Percentiles rank a stretch among this genome's conserved stretches.
These are phyloP conservation scores for Caenorhabditis remanei DNA, from an alignment of 1,140 invertebrate genomes.

Conservation along the genomic window DNA sequence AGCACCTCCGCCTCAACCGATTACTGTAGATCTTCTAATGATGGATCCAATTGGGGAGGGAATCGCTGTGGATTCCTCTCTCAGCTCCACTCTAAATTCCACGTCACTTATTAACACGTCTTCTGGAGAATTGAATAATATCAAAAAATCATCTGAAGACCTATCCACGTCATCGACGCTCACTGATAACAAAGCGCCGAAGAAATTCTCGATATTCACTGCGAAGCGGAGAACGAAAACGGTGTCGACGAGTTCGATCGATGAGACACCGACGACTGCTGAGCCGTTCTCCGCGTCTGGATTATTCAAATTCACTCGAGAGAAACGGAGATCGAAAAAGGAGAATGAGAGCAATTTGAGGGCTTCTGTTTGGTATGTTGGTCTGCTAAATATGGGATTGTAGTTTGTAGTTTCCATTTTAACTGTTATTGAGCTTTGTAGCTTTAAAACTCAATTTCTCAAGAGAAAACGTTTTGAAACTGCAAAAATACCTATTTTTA, in stretches of 20 bases:
- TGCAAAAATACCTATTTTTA: too few species aligned
- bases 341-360: constrained; percentile 22
- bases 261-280: constrained; percentile 14
- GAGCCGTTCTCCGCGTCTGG: constrained; percentile 50
- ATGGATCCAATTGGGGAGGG: constrained; percentile 42
- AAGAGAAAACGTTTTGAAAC: too few species aligned
- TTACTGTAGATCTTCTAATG: constrained; percentile 28
- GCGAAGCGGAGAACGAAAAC: constrained; percentile 52
- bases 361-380: constrained; percentile 48
- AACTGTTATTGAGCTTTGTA: too few species aligned
- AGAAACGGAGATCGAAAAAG: constrained; percentile 57
- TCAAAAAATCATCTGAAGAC: constrained; percentile 22
- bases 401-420: too few species aligned
- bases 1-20: constrained; percentile 3
- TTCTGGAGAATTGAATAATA: not conserved
- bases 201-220: constrained; percentile 49
- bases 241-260: constrained; percentile 40
- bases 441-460: constrained; percentile 72
- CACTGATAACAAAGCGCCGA: not conserved
- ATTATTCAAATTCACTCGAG: constrained; percentile 51
- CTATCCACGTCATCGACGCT: not conserved
- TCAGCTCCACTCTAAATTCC: not conserved
- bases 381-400: constrained; percentile 57
- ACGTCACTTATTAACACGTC: not conserved
- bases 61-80: not conserved